Percentiles rank a stretch among this genome's conserved stretches.
phyloP scores from a whole-genome alignment of 2,888 invertebrate species.

The Halictus quadricinctus region DNA sequence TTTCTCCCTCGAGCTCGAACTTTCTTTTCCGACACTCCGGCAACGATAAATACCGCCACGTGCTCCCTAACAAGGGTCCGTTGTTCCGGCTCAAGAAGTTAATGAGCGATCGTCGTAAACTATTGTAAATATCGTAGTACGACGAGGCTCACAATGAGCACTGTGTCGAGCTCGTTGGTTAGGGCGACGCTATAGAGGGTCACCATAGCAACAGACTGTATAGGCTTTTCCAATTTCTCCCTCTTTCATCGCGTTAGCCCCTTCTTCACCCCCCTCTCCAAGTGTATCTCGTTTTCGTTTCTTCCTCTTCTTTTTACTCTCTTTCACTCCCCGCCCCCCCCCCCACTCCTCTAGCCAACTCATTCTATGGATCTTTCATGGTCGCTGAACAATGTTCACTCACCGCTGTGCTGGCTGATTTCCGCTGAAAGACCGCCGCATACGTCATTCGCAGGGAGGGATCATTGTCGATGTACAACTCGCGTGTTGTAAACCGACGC shows the following conservation, averaged over 20 bases:
- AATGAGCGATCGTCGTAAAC: constrained; percentile 47
- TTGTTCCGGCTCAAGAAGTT: constrained; percentile 47
- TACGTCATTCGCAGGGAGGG: constrained; percentile 16
- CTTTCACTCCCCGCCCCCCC: constrained; percentile 28
- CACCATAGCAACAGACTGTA: constrained; percentile 77
- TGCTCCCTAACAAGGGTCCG: constrained; percentile 29
- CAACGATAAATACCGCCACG: constrained; percentile 25
- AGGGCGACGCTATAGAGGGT: constrained; percentile 67
- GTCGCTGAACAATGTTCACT: constrained; percentile 60
- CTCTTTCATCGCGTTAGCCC: constrained; percentile 54
- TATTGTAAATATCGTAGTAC: constrained; percentile 43
- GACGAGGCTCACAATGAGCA: constrained; percentile 36
- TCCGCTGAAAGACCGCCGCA: constrained; percentile 38
- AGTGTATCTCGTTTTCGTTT: constrained; percentile 32
- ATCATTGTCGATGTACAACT: constrained; percentile 4
- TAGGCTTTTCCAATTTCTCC: constrained; percentile 71
- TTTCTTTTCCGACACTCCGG: background rate
- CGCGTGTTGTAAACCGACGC: background rate
- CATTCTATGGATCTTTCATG: constrained; percentile 49
- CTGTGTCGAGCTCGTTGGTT: constrained; percentile 45
- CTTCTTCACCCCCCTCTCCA: constrained; percentile 27
- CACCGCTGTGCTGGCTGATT: constrained; percentile 66
- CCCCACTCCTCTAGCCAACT: constrained; percentile 19
- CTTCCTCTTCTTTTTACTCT: constrained; percentile 29
- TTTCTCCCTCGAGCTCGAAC: background rate